A percentile compares a stretch with the other conserved stretches of the same genome.
Evolutionary conservation across 2,113 vertebrate genomes (phyloP).

Genomic region (Toxotes jaculatrix): DNA sequence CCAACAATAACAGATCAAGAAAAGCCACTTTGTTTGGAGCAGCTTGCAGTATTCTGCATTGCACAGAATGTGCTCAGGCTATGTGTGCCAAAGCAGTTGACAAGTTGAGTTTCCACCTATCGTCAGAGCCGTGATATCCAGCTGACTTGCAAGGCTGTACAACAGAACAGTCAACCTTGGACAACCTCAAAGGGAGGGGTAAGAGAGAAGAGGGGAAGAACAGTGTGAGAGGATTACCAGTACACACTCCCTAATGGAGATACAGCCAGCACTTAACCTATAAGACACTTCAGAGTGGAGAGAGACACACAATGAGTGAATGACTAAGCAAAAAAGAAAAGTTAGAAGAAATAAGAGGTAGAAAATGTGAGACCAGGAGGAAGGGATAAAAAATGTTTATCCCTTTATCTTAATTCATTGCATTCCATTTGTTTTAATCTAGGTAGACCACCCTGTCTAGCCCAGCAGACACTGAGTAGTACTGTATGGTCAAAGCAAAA

Average conservation of each 20-base stretch:
- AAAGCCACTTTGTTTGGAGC: background rate
- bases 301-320: background rate
- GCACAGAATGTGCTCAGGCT: background rate
- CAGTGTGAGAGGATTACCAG: constrained; percentile 51
- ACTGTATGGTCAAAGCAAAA: no score
- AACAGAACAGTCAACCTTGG: constrained; percentile 31
- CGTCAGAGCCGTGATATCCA: constrained; percentile 1
- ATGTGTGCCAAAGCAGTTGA: background rate
- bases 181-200: background rate
- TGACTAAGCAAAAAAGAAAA: background rate
- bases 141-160: background rate
- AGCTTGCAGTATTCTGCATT: background rate
- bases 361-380: no score
- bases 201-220: background rate
- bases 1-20: constrained; percentile 4
- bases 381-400: no score
- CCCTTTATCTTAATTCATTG: no score
- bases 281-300: constrained; percentile 33
- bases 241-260: constrained; percentile 13
- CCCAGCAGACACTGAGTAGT: no score
- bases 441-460: background rate
- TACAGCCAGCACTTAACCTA: background rate
- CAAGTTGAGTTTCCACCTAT: constrained; percentile 17
- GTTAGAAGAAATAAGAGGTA: no score
- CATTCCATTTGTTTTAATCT: background rate